Percentiles rank a stretch among this genome's conserved stretches.
phyloP scores from a whole-genome alignment of 2,797 vertebrate species.

The Rhinella marina region DNA sequence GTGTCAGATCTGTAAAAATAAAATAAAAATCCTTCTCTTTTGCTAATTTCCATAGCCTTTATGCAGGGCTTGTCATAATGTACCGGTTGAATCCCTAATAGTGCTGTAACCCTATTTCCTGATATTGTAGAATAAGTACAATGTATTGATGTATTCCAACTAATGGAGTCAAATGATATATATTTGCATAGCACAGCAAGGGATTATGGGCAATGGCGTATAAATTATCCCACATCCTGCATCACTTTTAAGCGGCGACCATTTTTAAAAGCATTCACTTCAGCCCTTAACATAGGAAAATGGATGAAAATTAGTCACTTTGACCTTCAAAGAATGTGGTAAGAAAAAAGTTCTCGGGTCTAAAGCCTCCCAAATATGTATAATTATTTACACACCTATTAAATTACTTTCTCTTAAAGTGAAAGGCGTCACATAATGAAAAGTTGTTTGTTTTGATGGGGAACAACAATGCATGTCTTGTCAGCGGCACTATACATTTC shows the following conservation, averaged over 20 bases:
- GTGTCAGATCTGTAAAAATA: not conserved
- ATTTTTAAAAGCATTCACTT: slow-evolving; percentile 34
- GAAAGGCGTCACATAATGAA: slow-evolving; percentile 40
- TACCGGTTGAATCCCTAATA: not conserved
- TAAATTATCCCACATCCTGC: slow-evolving; percentile 37
- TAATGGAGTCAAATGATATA: slow-evolving; percentile 48
- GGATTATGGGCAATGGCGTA: slow-evolving; percentile 35
- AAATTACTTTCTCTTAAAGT: slow-evolving; percentile 32
- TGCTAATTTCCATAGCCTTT: not conserved
- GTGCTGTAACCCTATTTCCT: slow-evolving; percentile 5
- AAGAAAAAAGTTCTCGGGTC: slow-evolving; percentile 28
- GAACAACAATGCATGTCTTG: slow-evolving; percentile 76
- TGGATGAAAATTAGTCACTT: slow-evolving; percentile 39
- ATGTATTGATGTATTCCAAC: slow-evolving; percentile 21
- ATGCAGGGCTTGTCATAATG: not conserved
- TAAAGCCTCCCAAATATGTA: slow-evolving; percentile 35
- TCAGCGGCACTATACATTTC: slow-evolving; percentile 64
- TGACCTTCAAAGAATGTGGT: slow-evolving; percentile 20
- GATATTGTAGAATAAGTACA: slow-evolving; percentile 12
- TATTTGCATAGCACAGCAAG: slow-evolving; percentile 50
- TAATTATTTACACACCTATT: slow-evolving; percentile 46
- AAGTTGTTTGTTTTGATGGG: slow-evolving; percentile 79
- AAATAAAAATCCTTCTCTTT: not conserved
- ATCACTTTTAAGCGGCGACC: slow-evolving; percentile 27
- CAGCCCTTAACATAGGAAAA: slow-evolving; percentile 29